Base-by-base conservation (phyloP, 2,113 vertebrate species). In the Pycnonotus jocosus region DNA sequence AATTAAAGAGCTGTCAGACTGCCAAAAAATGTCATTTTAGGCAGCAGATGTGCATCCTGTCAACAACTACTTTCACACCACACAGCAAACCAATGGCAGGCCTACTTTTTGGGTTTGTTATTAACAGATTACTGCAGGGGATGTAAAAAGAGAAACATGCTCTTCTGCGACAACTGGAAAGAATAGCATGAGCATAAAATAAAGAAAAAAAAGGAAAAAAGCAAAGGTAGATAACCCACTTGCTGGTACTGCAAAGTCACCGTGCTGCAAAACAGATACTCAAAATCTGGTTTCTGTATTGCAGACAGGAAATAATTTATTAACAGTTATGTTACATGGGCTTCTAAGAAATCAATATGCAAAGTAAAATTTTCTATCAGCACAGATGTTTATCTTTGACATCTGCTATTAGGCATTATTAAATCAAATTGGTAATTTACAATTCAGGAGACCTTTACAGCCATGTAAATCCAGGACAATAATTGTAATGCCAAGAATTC, bases 11-110 rank as follows among this genome's bases (percentile, higher is more conserved):
- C 35, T 95, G 88, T 96, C 90, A 97, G 51, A 37, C 30, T 84
- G 90, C 87, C 91, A 95, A 91, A 66, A 92, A 86, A 61, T 17
- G 50, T 68, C 76, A 86, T 92, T 96, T 96, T 82, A 77, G 82
- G 83, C 80, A 93, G 89, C 72, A 95, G 78, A 76, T 94, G 66
- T 70, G 33, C 83, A 71, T 68, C 48, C 92, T 95, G 68, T 94
- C 88, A 89, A 62, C 71, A 89, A 10, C 51, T 51, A 68, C 81
- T 89, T 95, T 94, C 93, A 95, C 50, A 82, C 64, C 84, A 84
- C 27, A 51, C 38, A 88, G 33, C 60, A 68, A 97, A 94, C 65
- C 74, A 94, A 92, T 15, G 10, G 73, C 50, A 88, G 87, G 73
- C 22, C 27, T 24, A 48, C 20, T 71, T 91, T 80, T 38, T 92